These are phyloP conservation scores for Thoracochromis brauschi DNA, from an alignment of 2,113 vertebrate species.

Conservation along the genomic window DNA sequence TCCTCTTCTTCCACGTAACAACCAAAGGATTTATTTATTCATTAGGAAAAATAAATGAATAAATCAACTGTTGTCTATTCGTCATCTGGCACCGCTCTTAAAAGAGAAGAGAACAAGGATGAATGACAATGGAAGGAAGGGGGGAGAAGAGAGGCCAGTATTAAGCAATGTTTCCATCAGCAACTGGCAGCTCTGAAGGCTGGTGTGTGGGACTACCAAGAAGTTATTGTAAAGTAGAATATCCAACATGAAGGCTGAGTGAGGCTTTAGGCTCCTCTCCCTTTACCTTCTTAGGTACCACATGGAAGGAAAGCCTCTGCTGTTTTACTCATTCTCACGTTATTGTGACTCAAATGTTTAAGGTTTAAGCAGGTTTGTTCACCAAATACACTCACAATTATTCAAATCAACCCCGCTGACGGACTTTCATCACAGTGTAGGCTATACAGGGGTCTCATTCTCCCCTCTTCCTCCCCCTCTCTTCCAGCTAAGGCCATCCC, in stretches of 20 bases:
- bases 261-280: neutral
- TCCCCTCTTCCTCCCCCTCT: neutral
- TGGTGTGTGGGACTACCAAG: neutral
- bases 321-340: neutral
- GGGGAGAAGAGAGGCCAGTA: neutral
- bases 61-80: slow-evolving; percentile 42
- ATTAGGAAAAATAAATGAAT: slow-evolving; percentile 17
- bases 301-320: neutral
- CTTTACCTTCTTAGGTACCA: neutral
- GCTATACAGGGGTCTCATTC: neutral
- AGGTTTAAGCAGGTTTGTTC: neutral
- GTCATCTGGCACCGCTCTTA: slow-evolving; percentile 49
- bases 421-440: neutral
- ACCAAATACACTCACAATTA: neutral
- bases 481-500: neutral
- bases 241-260: neutral
- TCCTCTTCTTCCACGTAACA: neutral
- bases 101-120: slow-evolving; percentile 59
- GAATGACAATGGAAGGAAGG: neutral
- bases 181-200: neutral
- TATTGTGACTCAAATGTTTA: neutral
- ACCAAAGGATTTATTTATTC: slow-evolving; percentile 34
- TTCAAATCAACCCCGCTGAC: neutral
- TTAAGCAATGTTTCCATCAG: neutral
- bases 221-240: neutral